Percentiles rank a stretch among this genome's conserved stretches.
Conservation (phyloP, 1,140 invertebrate genomes). For the Magallana ariakensis region DNA sequence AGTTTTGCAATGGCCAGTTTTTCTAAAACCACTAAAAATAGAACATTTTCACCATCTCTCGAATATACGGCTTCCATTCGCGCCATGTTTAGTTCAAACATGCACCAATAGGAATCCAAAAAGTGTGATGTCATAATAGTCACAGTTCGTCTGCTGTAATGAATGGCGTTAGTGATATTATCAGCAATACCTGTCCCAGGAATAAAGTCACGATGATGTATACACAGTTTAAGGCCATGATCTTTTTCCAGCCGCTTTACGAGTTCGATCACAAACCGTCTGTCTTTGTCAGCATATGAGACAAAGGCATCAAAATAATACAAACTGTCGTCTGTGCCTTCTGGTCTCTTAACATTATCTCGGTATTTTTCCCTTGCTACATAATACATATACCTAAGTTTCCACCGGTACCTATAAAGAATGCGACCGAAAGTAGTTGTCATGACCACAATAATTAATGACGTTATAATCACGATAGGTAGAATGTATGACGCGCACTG, state of each 20-base stretch:
- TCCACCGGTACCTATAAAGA: slow-evolving; percentile 59
- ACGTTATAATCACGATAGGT: background rate
- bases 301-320: slow-evolving; percentile 65
- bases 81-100: slow-evolving; percentile 83
- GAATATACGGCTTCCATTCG: slow-evolving; percentile 61
- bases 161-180: slow-evolving; percentile 83
- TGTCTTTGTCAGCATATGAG: slow-evolving; percentile 62
- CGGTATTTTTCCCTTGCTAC: slow-evolving; percentile 45
- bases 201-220: slow-evolving; percentile 65
- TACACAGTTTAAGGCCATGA: slow-evolving; percentile 54
- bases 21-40: background rate
- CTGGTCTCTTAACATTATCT: background rate
- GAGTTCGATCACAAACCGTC: slow-evolving; percentile 50
- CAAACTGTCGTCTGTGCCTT: background rate
- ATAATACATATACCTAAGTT: slow-evolving; percentile 65
- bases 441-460: slow-evolving; percentile 29
- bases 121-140: slow-evolving; percentile 84
- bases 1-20: background rate
- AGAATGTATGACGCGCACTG: slow-evolving; percentile 21
- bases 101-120: slow-evolving; percentile 84
- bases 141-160: slow-evolving; percentile 83
- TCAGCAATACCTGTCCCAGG: slow-evolving; percentile 80
- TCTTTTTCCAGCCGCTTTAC: slow-evolving; percentile 46
- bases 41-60: slow-evolving; percentile 45
- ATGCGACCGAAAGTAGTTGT: slow-evolving; percentile 20